Evolutionary conservation across 2,888 invertebrate species (phyloP).

Genomic region (Pardosa pseudoannulata): DNA sequence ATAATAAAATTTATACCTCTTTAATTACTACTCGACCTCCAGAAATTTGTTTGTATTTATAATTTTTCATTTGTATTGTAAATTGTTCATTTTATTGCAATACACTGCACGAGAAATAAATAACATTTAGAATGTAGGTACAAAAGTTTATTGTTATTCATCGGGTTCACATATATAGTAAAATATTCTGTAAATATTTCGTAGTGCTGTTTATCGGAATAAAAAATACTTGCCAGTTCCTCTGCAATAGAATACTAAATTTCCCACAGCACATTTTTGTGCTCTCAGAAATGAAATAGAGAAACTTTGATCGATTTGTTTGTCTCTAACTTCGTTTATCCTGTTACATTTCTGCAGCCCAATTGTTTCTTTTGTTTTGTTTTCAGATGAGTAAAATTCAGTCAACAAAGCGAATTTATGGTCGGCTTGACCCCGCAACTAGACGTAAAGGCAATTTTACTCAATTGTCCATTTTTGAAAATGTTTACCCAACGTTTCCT

Average conservation of each 20-base stretch:
- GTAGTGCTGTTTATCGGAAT: not conserved
- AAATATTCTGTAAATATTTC: too few relatives aligned
- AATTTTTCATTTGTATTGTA: too few relatives aligned
- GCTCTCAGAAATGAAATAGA: constrained; percentile 35
- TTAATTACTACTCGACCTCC: too few relatives aligned
- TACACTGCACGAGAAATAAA: too few relatives aligned
- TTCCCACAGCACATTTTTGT: constrained; percentile 42
- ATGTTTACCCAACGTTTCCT: constrained; percentile 42
- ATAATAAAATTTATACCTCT: too few relatives aligned
- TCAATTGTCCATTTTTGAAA: constrained; percentile 65
- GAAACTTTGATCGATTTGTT: constrained; percentile 25
- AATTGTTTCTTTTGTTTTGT: constrained; percentile 31
- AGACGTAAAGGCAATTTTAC: constrained; percentile 41
- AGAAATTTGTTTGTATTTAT: too few relatives aligned
- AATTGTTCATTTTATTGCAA: too few relatives aligned
- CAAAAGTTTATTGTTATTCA: too few relatives aligned
- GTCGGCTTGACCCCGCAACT: constrained; percentile 60
- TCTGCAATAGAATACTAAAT: constrained; percentile 39
- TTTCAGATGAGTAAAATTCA: constrained; percentile 53
- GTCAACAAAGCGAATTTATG: constrained; percentile 65
- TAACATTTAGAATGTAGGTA: too few relatives aligned
- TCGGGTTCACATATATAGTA: too few relatives aligned
- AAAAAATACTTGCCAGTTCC: not conserved
- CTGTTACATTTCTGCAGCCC: not conserved
- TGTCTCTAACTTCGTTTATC: not conserved